These are phyloP conservation scores for Nomada ferruginata DNA, from an alignment of 2,888 invertebrate species.

Conservation along the genomic window DNA sequence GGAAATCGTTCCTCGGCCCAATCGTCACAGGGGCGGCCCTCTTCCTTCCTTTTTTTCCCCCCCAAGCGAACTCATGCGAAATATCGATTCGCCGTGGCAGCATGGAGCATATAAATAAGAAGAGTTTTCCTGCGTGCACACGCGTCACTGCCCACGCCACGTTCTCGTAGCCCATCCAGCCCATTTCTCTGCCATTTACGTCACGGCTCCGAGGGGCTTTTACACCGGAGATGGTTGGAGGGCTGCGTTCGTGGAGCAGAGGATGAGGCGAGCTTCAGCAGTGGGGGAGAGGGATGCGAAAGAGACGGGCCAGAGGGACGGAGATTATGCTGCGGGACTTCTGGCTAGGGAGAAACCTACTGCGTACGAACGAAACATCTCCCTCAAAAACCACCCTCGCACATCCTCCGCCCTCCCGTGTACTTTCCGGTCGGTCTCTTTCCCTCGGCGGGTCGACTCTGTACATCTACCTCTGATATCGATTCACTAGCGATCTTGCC, in stretches of 20 bases:
- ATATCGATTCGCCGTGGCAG: conserved; percentile 80
- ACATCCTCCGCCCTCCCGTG: conserved; percentile 58
- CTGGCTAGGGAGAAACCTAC: conserved; percentile 76
- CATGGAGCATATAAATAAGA: conserved; percentile 82
- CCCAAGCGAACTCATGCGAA: conserved; percentile 76
- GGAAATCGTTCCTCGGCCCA: conserved; percentile 49
- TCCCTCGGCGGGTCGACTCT: conserved; percentile 61
- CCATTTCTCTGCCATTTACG: conserved; percentile 78
- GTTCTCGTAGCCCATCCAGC: conserved; percentile 70
- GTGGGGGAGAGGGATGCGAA: conserved; percentile 56
- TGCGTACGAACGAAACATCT: conserved; percentile 81
- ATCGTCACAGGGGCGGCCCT: conserved; percentile 40
- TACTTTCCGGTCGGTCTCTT: conserved; percentile 65
- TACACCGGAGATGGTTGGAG: conserved; percentile 70
- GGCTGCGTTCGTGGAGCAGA: conserved; percentile 61
- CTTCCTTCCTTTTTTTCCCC: conserved; percentile 47
- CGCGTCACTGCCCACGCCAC: conserved; percentile 83
- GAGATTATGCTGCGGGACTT: conserved; percentile 80
- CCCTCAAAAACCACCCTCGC: conserved; percentile 80
- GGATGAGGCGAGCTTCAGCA: conserved; percentile 69
- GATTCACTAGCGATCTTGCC: conserved; percentile 75
- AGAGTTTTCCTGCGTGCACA: conserved; percentile 83
- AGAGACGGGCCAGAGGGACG: conserved; percentile 69
- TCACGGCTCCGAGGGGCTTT: conserved; percentile 70
- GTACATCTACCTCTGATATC: conserved; percentile 75